Evolutionary conservation across 2,113 vertebrate genomes (phyloP).

Genomic region (Ranitomeya imitator): DNA sequence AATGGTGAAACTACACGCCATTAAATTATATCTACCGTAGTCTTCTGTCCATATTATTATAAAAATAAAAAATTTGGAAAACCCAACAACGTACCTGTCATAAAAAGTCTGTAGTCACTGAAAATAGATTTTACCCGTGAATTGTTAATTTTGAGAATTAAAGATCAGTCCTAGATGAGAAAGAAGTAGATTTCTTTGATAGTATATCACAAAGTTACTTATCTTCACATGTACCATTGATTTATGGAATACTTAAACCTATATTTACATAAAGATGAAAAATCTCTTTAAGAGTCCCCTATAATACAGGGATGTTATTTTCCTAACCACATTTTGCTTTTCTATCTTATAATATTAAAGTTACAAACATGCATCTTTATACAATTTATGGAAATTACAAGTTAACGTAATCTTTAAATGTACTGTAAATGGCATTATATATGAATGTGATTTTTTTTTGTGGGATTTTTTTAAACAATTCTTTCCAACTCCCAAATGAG

Average conservation of each 20-base stretch:
- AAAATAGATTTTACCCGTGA: too few species aligned
- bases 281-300: too few species aligned
- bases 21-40: background rate
- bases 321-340: background rate
- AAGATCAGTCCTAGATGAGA: too few species aligned
- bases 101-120: background rate
- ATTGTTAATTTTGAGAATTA: too few species aligned
- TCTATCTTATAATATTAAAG: background rate
- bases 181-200: too few species aligned
- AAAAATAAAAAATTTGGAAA: background rate
- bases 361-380: background rate
- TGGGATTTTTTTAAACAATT: background rate
- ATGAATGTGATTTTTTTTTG: too few species aligned
- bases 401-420: background rate
- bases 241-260: too few species aligned
- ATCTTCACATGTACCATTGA: too few species aligned
- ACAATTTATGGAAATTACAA: background rate
- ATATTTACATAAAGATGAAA: too few species aligned
- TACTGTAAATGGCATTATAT: conserved; percentile 11
- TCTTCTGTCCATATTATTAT: background rate
- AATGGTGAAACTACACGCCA: background rate
- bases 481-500: conserved; percentile 34
- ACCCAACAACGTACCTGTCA: background rate
- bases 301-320: too few species aligned
- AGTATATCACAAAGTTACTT: too few species aligned